phyloP scores from a whole-genome alignment of 2,797 vertebrate genomes.

The Diplodus sargus region DNA sequence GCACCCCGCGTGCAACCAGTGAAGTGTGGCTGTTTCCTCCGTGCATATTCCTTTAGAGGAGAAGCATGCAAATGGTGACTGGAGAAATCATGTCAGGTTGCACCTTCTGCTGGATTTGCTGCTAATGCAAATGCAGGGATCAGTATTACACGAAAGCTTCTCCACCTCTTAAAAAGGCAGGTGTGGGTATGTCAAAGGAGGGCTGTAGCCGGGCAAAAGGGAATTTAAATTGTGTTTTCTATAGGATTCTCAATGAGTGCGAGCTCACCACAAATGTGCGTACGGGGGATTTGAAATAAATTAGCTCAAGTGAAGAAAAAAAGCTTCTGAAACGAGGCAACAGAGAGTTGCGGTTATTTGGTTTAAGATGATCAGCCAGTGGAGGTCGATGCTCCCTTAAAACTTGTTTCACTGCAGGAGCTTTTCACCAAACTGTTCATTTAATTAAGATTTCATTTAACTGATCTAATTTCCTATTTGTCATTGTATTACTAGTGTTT shows the following conservation, averaged over 20 bases:
- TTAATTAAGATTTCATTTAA: background rate
- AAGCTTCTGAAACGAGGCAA: background rate
- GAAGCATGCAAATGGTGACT: constrained; percentile 22
- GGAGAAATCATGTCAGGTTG: background rate
- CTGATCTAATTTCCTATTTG: background rate
- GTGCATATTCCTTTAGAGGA: constrained; percentile 52
- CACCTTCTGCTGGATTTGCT: constrained; percentile 16
- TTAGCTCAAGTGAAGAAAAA: constrained; percentile 1
- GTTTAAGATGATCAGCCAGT: background rate
- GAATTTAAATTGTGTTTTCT: constrained; percentile 15
- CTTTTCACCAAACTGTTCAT: background rate
- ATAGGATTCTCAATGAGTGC: constrained; percentile 14
- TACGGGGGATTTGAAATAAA: constrained; percentile 14
- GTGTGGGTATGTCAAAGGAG: constrained; percentile 17
- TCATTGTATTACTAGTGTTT: background rate
- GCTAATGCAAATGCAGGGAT: constrained; percentile 29
- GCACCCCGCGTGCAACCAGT: constrained; percentile 30
- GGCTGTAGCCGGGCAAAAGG: background rate
- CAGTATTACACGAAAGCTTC: constrained; percentile 16
- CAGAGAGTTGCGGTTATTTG: constrained; percentile 6
- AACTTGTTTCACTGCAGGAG: background rate
- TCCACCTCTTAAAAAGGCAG: constrained; percentile 17
- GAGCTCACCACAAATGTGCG: constrained; percentile 1
- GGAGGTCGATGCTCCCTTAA: background rate
- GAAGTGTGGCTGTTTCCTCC: constrained; percentile 8